Evolutionary conservation across 2,888 invertebrate genomes (phyloP).

Genomic region (Cecidostiba fungosa): DNA sequence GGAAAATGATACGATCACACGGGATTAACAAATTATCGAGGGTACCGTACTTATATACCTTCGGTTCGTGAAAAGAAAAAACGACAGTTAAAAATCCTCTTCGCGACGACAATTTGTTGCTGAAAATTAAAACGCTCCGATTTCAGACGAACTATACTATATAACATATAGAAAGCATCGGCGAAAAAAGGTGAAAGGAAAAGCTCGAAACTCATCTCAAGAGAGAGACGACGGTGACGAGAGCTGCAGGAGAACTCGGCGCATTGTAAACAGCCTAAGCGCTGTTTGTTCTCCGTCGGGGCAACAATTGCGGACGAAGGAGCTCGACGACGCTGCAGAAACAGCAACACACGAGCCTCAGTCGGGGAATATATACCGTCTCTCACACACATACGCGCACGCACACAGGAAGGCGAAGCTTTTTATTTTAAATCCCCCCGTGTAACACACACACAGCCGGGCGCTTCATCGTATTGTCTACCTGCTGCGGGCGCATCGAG

Average conservation of each 20-base stretch:
- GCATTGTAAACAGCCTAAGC: conserved; percentile 43
- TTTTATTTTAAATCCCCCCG: conserved; percentile 59
- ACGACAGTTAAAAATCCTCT: neutral
- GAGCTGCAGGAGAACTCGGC: conserved; percentile 1
- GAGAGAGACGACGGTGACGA: conserved; percentile 19
- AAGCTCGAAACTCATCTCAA: conserved; percentile 35
- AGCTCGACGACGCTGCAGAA: neutral
- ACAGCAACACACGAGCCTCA: neutral
- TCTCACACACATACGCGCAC: neutral
- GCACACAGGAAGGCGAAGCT: conserved; percentile 39
- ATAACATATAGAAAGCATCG: neutral
- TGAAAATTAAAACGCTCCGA: too few relatives aligned
- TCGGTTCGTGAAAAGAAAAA: neutral
- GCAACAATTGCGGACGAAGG: conserved; percentile 27
- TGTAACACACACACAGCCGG: conserved; percentile 3
- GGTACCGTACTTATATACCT: too few relatives aligned
- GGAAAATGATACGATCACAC: neutral
- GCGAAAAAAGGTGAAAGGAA: conserved; percentile 41
- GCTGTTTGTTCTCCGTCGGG: conserved; percentile 44
- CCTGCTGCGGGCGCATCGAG: conserved; percentile 49
- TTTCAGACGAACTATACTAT: neutral
- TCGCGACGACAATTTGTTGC: neutral
- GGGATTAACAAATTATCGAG: neutral
- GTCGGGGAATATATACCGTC: neutral
- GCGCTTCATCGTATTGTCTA: conserved; percentile 55